A percentile compares a stretch with the other conserved stretches of the same genome.
Evolutionary conservation across 2,888 invertebrate genomes (phyloP).

Genomic region (Eristalinus sepulchralis): DNA sequence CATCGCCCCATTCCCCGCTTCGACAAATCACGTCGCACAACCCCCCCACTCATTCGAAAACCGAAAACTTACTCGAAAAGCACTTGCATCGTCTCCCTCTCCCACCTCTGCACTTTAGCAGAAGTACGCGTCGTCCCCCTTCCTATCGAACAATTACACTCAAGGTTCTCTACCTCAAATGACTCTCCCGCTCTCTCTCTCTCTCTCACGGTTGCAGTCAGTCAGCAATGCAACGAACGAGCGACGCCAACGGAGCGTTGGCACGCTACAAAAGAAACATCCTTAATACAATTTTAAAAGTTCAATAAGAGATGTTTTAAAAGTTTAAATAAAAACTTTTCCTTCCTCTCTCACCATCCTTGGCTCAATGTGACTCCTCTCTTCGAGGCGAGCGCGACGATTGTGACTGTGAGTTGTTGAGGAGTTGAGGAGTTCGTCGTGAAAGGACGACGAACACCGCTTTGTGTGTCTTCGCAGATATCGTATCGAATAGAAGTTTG

Average conservation of each 20-base stretch:
- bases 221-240: background rate
- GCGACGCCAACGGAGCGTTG: no score
- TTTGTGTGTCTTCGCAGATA: conserved; percentile 50
- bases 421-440: no score
- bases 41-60: background rate
- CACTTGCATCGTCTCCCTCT: background rate
- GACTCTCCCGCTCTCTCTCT: background rate
- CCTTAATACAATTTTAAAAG: conserved; percentile 69
- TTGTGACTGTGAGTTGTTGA: no score
- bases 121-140: background rate
- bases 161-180: conserved; percentile 19
- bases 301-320: conserved; percentile 64
- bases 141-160: conserved; percentile 19
- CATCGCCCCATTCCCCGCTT: background rate
- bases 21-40: background rate
- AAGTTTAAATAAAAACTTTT: conserved; percentile 65
- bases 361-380: no score
- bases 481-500: conserved; percentile 46
- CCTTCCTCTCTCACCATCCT: background rate
- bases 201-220: background rate
- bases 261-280: conserved; percentile 38
- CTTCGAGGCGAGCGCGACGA: no score
- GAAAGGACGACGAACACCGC: background rate
- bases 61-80: background rate
- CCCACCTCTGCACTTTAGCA: background rate